phyloP scores from a whole-genome alignment of 2,888 invertebrate genomes.

The Aleiodes testaceus region DNA sequence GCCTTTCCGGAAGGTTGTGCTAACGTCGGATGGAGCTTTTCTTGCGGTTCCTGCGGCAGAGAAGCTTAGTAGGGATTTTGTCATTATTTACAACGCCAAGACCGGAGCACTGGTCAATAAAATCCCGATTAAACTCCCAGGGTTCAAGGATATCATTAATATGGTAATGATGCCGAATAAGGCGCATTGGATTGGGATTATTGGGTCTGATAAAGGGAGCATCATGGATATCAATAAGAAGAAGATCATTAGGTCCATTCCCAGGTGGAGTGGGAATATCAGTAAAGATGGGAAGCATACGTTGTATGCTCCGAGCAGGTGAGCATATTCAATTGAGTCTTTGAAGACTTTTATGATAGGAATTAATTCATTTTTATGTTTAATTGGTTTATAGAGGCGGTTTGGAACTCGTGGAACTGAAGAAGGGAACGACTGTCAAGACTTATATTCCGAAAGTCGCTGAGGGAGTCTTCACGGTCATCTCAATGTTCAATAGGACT shows the following conservation, averaged over 20 bases:
- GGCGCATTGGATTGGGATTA: constrained; percentile 88
- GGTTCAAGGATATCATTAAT: constrained; percentile 81
- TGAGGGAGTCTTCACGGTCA: constrained; percentile 97
- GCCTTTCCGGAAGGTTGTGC: constrained; percentile 83
- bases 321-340: no score
- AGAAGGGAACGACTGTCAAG: constrained; percentile 89
- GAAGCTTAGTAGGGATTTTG: constrained; percentile 85
- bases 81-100: constrained; percentile 87
- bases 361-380: not conserved
- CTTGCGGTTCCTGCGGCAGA: constrained; percentile 88
- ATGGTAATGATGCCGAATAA: constrained; percentile 90
- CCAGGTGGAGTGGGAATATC: constrained; percentile 93
- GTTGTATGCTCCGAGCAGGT: constrained; percentile 90
- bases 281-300: constrained; percentile 92
- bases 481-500: constrained; percentile 93
- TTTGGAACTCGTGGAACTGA: constrained; percentile 92
- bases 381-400: constrained; percentile 81
- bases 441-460: constrained; percentile 95
- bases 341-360: constrained; percentile 15
- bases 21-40: constrained; percentile 87
- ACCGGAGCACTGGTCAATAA: constrained; percentile 79
- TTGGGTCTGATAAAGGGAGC: constrained; percentile 92
- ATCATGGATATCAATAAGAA: constrained; percentile 93
- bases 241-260: constrained; percentile 88
- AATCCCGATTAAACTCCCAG: constrained; percentile 74